Conservation (phyloP, 2,888 invertebrate genomes). For the Tupiocoris notatus region DNA sequence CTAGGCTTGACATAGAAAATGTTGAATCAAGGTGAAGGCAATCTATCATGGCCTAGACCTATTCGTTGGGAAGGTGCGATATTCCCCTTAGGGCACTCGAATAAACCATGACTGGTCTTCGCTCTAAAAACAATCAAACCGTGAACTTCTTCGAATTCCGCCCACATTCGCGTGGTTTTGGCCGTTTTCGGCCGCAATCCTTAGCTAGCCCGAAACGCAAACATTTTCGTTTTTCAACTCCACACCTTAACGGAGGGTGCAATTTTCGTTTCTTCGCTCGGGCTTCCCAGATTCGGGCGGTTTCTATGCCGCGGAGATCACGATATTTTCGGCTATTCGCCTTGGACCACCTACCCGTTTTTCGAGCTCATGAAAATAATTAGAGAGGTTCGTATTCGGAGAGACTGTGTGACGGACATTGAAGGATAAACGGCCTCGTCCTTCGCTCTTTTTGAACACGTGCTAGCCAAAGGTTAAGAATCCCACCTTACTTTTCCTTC, state of each 20-base stretch:
- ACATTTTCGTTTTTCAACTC: background rate
- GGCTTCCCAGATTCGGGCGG: background rate
- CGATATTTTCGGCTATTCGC: background rate
- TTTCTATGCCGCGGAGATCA: background rate
- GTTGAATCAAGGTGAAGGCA: background rate
- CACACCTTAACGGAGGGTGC: background rate
- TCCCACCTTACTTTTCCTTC: background rate
- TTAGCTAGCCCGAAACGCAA: background rate
- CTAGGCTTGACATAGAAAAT: too few species aligned
- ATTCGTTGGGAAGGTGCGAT: background rate
- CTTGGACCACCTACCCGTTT: background rate
- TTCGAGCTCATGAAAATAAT: background rate
- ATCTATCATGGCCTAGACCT: background rate
- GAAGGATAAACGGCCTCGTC: background rate
- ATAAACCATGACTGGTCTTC: background rate
- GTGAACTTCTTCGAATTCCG: background rate
- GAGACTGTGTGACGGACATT: background rate
- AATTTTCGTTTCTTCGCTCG: background rate
- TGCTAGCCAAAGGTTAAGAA: constrained; percentile 22
- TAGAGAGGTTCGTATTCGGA: background rate
- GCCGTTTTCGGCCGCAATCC: background rate
- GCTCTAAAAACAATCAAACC: background rate
- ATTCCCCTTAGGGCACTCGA: background rate
- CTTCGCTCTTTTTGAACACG: constrained; percentile 4
- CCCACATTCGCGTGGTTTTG: background rate